Evolutionary conservation across 2,113 vertebrate species (phyloP).

Genomic region (Cacatua alba): DNA sequence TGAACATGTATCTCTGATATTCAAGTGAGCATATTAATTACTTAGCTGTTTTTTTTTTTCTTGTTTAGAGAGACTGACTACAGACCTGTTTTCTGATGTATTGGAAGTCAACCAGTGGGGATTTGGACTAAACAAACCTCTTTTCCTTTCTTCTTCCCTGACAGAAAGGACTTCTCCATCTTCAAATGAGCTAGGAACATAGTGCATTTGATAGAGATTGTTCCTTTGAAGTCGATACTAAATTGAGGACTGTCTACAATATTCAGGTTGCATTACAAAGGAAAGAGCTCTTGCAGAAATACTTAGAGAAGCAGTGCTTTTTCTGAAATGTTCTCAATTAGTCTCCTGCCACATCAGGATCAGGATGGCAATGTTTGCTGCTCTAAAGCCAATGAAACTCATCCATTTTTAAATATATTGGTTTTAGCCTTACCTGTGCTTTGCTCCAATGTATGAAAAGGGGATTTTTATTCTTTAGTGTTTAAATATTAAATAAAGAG

Average conservation of each 20-base stretch:
- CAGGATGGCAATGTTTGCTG: background rate
- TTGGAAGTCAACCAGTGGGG: background rate
- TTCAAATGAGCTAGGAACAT: background rate
- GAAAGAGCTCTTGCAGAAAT: background rate
- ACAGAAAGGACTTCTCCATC: background rate
- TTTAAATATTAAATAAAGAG: background rate
- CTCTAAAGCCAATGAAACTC: background rate
- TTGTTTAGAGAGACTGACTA: background rate
- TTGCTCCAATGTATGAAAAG: background rate
- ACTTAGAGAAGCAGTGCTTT: background rate
- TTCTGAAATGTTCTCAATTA: background rate
- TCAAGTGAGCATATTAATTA: constrained; percentile 38
- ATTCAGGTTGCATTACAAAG: background rate
- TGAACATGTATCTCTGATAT: background rate
- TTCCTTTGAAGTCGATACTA: background rate
- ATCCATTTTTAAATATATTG: background rate
- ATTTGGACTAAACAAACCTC: constrained; percentile 11
- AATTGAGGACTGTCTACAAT: background rate
- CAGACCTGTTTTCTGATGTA: background rate
- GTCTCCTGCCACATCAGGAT: background rate
- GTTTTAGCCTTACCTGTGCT: background rate
- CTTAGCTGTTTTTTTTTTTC: background rate
- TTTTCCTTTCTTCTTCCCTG: background rate
- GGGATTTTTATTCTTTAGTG: background rate
- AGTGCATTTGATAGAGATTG: background rate